phyloP scores from a whole-genome alignment of 1,140 invertebrate genomes.

The Achatina immaculata region DNA sequence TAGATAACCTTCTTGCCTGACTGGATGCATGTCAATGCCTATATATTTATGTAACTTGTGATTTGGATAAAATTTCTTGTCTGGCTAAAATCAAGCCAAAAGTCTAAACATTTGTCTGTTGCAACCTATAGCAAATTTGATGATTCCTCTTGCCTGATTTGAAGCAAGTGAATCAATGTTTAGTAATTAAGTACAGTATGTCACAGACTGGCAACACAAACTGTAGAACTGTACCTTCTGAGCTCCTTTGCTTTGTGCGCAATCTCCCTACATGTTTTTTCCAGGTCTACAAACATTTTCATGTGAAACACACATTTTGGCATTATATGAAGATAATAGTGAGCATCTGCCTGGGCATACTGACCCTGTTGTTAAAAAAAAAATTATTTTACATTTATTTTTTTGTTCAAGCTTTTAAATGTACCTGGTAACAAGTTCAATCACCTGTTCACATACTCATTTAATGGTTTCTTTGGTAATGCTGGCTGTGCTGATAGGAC shows the following conservation, averaged over 20 bases:
- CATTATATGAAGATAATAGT: constrained; percentile 55
- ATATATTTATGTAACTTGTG: background rate
- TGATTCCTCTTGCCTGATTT: background rate
- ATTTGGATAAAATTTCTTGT: background rate
- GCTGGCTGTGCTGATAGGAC: too few species aligned
- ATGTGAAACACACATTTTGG: constrained; percentile 54
- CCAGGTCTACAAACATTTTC: constrained; percentile 56
- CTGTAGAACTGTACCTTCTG: too few species aligned
- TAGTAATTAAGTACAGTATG: background rate
- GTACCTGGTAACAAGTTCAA: too few species aligned
- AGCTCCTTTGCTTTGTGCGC: constrained; percentile 39
- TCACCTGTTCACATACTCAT: too few species aligned
- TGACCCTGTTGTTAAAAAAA: constrained; percentile 47
- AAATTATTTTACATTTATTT: background rate
- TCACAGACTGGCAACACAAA: background rate
- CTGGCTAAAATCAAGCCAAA: background rate
- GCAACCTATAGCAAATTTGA: background rate
- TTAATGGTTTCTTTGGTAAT: too few species aligned
- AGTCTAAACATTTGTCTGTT: background rate
- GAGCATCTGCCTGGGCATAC: constrained; percentile 59
- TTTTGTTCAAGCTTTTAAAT: background rate
- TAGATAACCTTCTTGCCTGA: too few species aligned
- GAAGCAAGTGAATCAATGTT: background rate
- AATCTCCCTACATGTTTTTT: constrained; percentile 55
- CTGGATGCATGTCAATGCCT: too few species aligned